phyloP scores from a whole-genome alignment of 23 tunicate genomes.

The Aplidium turbinatum region DNA sequence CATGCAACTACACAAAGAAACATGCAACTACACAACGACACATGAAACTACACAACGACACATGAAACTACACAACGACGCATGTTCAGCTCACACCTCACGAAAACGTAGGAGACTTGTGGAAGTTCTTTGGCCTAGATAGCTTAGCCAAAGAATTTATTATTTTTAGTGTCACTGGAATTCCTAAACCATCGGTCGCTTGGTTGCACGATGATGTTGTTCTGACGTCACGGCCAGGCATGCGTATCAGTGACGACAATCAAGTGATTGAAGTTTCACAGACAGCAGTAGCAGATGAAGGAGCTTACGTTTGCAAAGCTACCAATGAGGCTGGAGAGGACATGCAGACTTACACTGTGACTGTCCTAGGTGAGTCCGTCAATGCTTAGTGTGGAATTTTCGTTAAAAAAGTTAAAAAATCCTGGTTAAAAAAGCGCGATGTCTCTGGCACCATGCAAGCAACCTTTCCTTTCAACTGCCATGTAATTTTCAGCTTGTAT shows the following conservation, averaged over 20 bases:
- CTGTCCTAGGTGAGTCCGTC: slow-evolving; percentile 59
- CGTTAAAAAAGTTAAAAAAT: too few relatives aligned
- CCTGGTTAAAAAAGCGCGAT: too few relatives aligned
- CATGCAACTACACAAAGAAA: too few relatives aligned
- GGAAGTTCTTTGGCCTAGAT: background rate
- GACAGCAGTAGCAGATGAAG: slow-evolving; percentile 60
- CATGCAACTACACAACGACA: too few relatives aligned
- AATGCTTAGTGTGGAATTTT: too few relatives aligned
- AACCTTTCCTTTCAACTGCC: too few relatives aligned
- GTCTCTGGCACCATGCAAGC: too few relatives aligned
- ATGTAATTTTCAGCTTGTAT: too few relatives aligned
- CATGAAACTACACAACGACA: too few relatives aligned
- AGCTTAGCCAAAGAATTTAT: background rate
- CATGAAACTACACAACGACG: too few relatives aligned
- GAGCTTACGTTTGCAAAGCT: slow-evolving; percentile 68
- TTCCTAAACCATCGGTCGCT: slow-evolving; percentile 70
- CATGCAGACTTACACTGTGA: slow-evolving; percentile 45
- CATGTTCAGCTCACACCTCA: too few relatives aligned
- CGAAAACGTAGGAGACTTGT: background rate
- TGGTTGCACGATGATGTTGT: slow-evolving; percentile 66
- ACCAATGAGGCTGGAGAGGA: slow-evolving; percentile 82
- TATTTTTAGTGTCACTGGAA: slow-evolving; percentile 62
- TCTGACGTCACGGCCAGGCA: slow-evolving; percentile 51
- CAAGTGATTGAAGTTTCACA: slow-evolving; percentile 55
- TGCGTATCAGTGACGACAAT: slow-evolving; percentile 43